A percentile compares a stretch with the other conserved stretches of the same genome.
Evolutionary conservation across 2,888 invertebrate species (phyloP).

Genomic region (Drosophila meridionalis): DNA sequence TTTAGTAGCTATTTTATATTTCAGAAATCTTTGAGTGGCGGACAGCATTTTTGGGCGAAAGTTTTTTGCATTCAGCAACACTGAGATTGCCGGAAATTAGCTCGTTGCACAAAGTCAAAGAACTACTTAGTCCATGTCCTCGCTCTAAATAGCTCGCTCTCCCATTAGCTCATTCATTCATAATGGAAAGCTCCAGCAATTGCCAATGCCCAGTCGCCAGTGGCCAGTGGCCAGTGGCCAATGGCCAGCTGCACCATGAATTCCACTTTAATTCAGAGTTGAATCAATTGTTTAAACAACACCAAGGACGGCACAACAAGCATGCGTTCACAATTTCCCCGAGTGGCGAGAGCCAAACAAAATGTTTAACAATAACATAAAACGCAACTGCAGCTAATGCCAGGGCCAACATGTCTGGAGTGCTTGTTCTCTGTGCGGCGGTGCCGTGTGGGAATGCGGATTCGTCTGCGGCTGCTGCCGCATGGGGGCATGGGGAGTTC

Average conservation of each 20-base stretch:
- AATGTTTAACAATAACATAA: constrained; percentile 47
- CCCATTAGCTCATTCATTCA: not conserved
- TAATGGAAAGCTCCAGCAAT: not conserved
- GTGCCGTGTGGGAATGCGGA: constrained; percentile 9
- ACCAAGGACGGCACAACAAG: constrained; percentile 32
- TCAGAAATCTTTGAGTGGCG: constrained; percentile 24
- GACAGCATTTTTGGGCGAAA: constrained; percentile 24
- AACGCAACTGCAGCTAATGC: constrained; percentile 31
- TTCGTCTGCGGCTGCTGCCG: constrained; percentile 16
- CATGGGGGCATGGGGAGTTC: constrained; percentile 7
- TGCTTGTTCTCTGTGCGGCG: constrained; percentile 1
- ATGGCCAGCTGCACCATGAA: constrained; percentile 16
- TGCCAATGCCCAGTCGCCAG: not conserved
- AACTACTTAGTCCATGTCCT: constrained; percentile 29
- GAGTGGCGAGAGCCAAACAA: constrained; percentile 39
- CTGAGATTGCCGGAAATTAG: constrained; percentile 51
- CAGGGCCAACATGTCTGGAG: constrained; percentile 11
- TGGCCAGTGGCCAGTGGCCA: not conserved
- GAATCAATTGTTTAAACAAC: constrained; percentile 23
- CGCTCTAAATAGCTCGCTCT: not conserved
- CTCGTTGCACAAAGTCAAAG: constrained; percentile 46
- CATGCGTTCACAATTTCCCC: constrained; percentile 21
- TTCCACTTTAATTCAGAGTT: constrained; percentile 48
- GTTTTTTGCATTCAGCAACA: constrained; percentile 37
- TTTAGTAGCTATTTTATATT: constrained; percentile 3